Percentiles rank a stretch among this genome's conserved stretches.
phyloP scores from a whole-genome alignment of 2,113 vertebrate species.

The Monopterus albus region DNA sequence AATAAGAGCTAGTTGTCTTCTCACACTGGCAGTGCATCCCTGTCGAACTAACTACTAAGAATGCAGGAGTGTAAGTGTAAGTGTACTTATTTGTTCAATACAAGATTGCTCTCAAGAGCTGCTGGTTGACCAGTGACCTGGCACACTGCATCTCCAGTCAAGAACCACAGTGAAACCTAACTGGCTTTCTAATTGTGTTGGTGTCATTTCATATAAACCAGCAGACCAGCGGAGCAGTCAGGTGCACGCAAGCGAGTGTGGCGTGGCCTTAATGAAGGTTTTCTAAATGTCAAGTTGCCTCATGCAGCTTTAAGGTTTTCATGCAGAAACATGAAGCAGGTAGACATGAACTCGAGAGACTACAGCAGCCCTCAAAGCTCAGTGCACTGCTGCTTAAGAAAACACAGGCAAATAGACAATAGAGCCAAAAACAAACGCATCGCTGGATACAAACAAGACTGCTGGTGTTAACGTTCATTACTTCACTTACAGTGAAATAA shows the following conservation, averaged over 20 bases:
- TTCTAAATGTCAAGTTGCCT: slow-evolving; percentile 16
- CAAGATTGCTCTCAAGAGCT: background rate
- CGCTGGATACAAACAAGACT: background rate
- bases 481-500: too few species aligned
- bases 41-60: background rate
- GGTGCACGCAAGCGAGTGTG: background rate
- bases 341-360: background rate
- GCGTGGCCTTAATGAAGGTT: background rate
- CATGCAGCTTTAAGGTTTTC: background rate
- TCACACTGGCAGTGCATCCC: background rate
- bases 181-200: background rate
- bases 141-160: background rate
- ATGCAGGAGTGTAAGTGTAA: too few species aligned
- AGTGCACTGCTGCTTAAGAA: too few species aligned
- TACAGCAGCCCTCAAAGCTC: too few species aligned
- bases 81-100: too few species aligned
- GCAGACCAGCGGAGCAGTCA: background rate
- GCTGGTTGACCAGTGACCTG: background rate
- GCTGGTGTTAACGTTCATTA: background rate
- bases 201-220: background rate
- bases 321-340: background rate
- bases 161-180: background rate
- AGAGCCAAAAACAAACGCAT: too few species aligned
- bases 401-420: too few species aligned
- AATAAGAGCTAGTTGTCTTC: background rate